These are phyloP conservation scores for Menura novaehollandiae DNA, from an alignment of 2,113 vertebrate genomes.

Conservation along the genomic window DNA sequence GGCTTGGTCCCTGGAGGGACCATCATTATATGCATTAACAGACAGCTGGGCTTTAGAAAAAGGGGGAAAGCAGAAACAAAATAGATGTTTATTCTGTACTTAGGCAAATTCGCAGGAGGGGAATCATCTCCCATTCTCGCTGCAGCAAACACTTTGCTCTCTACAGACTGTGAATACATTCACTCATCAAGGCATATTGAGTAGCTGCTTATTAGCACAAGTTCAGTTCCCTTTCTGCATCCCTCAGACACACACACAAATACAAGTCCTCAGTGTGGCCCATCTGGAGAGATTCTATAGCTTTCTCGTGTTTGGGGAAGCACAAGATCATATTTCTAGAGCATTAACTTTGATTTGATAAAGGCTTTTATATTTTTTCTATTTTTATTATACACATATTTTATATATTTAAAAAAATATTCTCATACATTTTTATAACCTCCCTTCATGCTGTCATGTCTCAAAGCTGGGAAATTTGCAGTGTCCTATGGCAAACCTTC, in stretches of 20 bases:
- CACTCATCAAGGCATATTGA: slow-evolving; percentile 63
- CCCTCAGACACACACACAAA: not conserved
- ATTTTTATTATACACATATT: not conserved
- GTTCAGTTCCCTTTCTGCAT: slow-evolving; percentile 21
- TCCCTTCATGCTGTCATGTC: not conserved
- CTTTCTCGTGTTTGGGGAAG: not conserved
- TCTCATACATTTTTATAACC: not conserved
- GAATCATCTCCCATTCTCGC: slow-evolving; percentile 67
- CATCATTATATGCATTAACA: slow-evolving; percentile 73
- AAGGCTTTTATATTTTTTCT: not conserved
- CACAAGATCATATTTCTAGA: not conserved
- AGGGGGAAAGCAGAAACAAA: slow-evolving; percentile 62
- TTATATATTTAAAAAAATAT: not conserved
- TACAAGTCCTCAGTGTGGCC: not conserved
- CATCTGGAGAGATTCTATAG: not conserved
- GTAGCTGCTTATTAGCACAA: slow-evolving; percentile 60
- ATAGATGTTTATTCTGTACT: slow-evolving; percentile 65
- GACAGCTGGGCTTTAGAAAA: slow-evolving; percentile 76
- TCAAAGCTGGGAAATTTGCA: not conserved
- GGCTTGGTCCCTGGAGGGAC: slow-evolving; percentile 50
- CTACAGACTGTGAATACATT: slow-evolving; percentile 64
- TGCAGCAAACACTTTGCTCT: slow-evolving; percentile 33
- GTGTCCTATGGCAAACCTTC: not conserved
- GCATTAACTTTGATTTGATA: not conserved
- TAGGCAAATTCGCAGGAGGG: slow-evolving; percentile 64